Base-by-base conservation (phyloP, 2,113 vertebrate species). In the Dendropsophus ebraccatus region DNA sequence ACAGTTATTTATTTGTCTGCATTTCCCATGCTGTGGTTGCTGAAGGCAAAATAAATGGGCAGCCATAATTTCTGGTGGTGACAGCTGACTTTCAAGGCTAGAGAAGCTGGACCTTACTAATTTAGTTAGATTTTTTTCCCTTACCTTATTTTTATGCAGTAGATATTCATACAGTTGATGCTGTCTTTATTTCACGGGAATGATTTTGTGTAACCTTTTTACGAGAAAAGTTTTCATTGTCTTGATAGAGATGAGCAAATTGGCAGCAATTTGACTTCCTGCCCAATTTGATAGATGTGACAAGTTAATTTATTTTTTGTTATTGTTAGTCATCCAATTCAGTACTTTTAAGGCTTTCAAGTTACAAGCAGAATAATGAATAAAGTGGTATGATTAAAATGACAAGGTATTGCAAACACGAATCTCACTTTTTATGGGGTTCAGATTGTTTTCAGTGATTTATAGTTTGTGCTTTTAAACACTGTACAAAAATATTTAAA, bases 271-370 rank as follows among this genome's bases (percentile, higher is more conserved):
- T 74, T 74, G 13, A 49, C 12, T 45, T 28, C 5, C 41, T 74
- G 41, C 23, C 23, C 45, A 50, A 47, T 75, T 50, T 75, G n/a
- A 50, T 75, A 28, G 45, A 37, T 50, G 13, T 75, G 73, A 75
- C 73, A 30, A 76, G 47, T 30, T 76, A 76, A 76, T 76, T 50
- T n/a, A 13, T 41, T 74, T 65, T 28, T 76, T 76, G n/a, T 76
- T 45, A 72, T 72, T 73, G 21, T 73, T 73, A 73, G 21, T 50
- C 73, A 49, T 50, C 45, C 73, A 28, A 75, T 75, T 75, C 45
- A 76, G 19, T 45, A 76, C 72, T 30, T 76, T 50, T 76, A 50
- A 76, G 28, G 25, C 14, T 76, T 76, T 52, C 5, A 16, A 52
- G 7, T 19, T 50, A 1, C 73, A 76, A 75, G 37, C 12, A 16